Percentiles rank a stretch among this genome's conserved stretches.
Conservation (phyloP, 2,797 vertebrate species). For the Kryptolebias ocellatus region DNA sequence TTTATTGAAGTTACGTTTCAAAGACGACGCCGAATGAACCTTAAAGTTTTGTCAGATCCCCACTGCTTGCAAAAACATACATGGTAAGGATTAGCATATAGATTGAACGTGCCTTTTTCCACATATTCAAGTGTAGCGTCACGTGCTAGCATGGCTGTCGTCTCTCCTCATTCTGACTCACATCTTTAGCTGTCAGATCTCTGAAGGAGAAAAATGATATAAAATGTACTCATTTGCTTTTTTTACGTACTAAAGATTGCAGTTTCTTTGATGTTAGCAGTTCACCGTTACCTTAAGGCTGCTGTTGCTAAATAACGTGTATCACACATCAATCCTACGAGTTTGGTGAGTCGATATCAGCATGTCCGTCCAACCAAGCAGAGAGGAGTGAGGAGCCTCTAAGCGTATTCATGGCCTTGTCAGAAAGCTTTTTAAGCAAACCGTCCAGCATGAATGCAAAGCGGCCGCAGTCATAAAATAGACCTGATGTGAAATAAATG, state of each 20-base stretch:
- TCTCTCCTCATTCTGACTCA: conserved; percentile 5
- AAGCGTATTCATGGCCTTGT: conserved; percentile 79
- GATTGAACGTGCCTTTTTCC: background rate
- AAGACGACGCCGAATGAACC: background rate
- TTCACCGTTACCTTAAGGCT: conserved; percentile 5
- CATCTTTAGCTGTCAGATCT: background rate
- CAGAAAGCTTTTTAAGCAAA: conserved; percentile 75
- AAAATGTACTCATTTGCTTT: background rate
- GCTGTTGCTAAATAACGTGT: conserved; percentile 28
- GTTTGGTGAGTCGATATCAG: conserved; percentile 66
- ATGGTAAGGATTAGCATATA: conserved; percentile 15
- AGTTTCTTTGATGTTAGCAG: background rate
- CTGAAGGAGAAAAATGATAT: conserved; percentile 2
- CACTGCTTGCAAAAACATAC: background rate
- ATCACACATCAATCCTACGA: conserved; percentile 30
- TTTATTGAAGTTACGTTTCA: background rate
- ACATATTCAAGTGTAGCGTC: background rate
- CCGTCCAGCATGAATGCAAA: conserved; percentile 70
- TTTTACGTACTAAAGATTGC: too few species aligned
- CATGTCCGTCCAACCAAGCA: conserved; percentile 67
- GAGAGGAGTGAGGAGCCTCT: conserved; percentile 69
- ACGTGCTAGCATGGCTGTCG: background rate
- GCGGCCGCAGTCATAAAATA: conserved; percentile 69
- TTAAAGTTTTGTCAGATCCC: background rate
- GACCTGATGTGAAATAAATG: conserved; percentile 78